Evolutionary conservation across 2,113 vertebrate species (phyloP), one percentile per base, ranked within the genome.

Genomic region (Vimba vimba): DNA sequence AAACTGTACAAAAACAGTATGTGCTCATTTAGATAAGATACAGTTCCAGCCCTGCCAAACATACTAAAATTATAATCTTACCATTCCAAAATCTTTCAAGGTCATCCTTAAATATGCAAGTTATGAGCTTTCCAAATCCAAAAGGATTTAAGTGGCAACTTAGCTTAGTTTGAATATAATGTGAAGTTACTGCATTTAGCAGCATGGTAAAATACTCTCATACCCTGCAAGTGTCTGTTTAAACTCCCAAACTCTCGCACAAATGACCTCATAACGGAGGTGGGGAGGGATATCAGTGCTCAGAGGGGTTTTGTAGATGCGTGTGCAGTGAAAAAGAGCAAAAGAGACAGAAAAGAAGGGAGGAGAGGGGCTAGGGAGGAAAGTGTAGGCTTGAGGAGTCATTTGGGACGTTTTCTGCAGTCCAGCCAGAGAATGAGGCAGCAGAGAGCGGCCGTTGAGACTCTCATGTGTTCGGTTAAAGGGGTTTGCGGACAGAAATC

Each of bases 361-460:
- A 55, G 47, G 27, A 79, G 30, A 79, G 27, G 50, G 52, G 50
- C 1, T 55, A 10, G 11, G 23, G 21, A 19, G 52, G 13, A 73
- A 59, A 43, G 80, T 50, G 60, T 82, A 52, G 80, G 66, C 64
- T 82, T 55, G 19, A 33, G 30, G 39, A 71, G 50, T 4, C 66
- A 36, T 83, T 5, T 21, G 21, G 82, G 66, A 73, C 1, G 2
- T 5, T 25, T 73, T 43, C 7, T 57, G 66, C 30, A 73, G 33
- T 57, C 8, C 50, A n/a, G 66, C 82, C 82, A 83, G 21, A 39
- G 27, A 73, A 55, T 71, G 66, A 83, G 81, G 64, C 64, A 39
- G 21, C 47, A 69, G 45, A 73, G 66, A 71, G 39, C 13, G 6
- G 30, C 64, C 6, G n/a, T n/a, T 45, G 50, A 25, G 73, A 75